Evolutionary conservation across 2,888 invertebrate species (phyloP).

Genomic region (Epirrita christyi): DNA sequence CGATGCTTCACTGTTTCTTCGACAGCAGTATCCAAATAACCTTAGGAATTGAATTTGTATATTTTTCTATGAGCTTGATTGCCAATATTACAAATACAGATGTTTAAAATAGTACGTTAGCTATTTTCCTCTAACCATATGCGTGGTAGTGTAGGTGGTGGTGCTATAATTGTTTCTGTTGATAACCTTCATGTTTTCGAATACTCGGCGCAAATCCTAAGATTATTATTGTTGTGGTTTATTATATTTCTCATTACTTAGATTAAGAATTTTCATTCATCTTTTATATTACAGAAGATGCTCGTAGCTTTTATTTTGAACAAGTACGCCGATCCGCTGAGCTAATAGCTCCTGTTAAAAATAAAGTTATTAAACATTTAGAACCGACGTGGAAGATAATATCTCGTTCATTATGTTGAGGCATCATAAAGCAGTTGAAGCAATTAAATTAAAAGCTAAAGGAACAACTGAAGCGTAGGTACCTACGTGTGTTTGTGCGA

Average conservation of each 20-base stretch:
- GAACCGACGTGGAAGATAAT: constrained; percentile 31
- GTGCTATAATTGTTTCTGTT: background rate
- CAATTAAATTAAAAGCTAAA: constrained; percentile 48
- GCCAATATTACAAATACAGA: constrained; percentile 8
- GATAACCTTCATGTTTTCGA: background rate
- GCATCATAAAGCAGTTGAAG: constrained; percentile 46
- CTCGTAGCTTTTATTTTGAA: no score
- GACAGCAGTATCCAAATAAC: constrained; percentile 4
- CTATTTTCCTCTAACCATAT: background rate
- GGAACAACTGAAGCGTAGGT: constrained; percentile 42
- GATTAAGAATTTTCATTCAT: constrained; percentile 14
- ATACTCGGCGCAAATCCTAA: background rate
- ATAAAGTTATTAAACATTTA: constrained; percentile 22
- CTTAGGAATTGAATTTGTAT: constrained; percentile 10
- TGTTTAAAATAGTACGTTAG: constrained; percentile 10
- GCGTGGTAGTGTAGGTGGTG: no score
- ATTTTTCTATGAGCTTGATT: constrained; percentile 9
- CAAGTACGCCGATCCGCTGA: no score
- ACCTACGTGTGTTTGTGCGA: constrained; percentile 40
- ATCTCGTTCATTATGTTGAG: constrained; percentile 41
- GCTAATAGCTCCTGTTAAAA: constrained; percentile 11
- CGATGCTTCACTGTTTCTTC: constrained; percentile 23
- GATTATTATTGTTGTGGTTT: background rate
- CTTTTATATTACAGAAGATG: no score
- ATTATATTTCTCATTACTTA: background rate